These are phyloP conservation scores for Magallana gigas DNA, from an alignment of 1,140 invertebrate genomes.

Conservation along the genomic window DNA sequence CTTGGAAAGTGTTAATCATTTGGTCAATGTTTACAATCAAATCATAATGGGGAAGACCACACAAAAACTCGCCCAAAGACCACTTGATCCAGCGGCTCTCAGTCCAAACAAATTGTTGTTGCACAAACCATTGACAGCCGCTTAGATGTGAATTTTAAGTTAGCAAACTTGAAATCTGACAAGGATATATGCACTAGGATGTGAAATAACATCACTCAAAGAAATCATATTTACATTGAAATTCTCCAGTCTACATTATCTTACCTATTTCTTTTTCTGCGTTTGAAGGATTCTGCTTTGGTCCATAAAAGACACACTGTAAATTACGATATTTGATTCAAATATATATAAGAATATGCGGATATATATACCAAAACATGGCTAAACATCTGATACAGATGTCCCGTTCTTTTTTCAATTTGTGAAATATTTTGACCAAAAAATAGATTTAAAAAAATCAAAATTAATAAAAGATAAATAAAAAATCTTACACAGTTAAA, in stretches of 20 bases:
- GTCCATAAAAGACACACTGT: too few species aligned
- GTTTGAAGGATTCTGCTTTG: too few species aligned
- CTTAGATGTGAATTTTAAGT: not conserved
- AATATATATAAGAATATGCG: too few species aligned
- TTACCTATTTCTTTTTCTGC: not conserved
- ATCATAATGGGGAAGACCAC: not conserved
- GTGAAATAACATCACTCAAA: not conserved
- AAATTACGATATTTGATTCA: too few species aligned
- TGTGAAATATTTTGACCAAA: too few species aligned
- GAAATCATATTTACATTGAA: slow-evolving; percentile 6
- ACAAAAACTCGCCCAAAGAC: slow-evolving; percentile 35
- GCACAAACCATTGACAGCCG: not conserved
- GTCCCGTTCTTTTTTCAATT: too few species aligned
- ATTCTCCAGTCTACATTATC: not conserved
- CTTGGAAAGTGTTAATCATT: slow-evolving; percentile 28
- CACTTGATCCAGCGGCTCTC: not conserved
- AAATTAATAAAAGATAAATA: too few species aligned
- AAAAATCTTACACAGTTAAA: too few species aligned
- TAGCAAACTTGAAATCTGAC: not conserved
- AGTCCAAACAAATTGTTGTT: not conserved
- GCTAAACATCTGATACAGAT: too few species aligned
- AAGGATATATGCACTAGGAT: slow-evolving; percentile 12
- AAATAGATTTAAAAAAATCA: too few species aligned
- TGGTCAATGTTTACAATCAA: slow-evolving; percentile 8
- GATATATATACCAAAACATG: too few species aligned